Evolutionary conservation across 2,888 invertebrate genomes (phyloP).

Genomic region (Antheraea assamensis): DNA sequence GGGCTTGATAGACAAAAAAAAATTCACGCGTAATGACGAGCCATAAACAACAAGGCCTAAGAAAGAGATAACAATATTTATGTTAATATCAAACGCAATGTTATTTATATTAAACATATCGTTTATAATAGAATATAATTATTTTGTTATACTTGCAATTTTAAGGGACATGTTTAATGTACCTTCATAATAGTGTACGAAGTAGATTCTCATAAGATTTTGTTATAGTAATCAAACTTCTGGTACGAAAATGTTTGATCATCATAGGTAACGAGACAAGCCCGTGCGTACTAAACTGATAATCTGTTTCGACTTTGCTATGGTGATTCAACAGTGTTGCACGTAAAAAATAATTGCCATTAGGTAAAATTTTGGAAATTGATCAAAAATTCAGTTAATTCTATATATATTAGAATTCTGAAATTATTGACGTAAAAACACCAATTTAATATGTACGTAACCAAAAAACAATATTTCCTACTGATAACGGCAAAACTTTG

Average conservation of each 20-base stretch:
- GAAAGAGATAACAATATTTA: constrained; percentile 81
- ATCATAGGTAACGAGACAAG: constrained; percentile 42
- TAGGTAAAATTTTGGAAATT: constrained; percentile 44
- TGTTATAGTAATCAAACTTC: neutral
- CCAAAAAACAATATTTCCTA: too few species aligned
- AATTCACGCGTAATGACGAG: constrained; percentile 58
- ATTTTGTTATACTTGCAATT: neutral
- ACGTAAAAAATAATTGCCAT: constrained; percentile 46
- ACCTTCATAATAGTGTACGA: neutral
- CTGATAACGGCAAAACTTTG: constrained; percentile 26
- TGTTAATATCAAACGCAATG: constrained; percentile 62
- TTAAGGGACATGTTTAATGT: neutral
- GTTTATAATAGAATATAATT: constrained; percentile 4
- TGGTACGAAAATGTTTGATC: neutral
- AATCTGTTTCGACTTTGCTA: constrained; percentile 7
- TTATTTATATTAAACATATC: constrained; percentile 38
- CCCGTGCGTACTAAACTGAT: constrained; percentile 43
- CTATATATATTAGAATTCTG: neutral
- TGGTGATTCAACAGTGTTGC: constrained; percentile 32
- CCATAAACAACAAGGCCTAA: constrained; percentile 79
- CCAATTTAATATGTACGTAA: too few species aligned
- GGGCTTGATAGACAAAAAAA: neutral
- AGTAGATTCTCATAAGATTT: neutral
- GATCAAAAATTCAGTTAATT: neutral
- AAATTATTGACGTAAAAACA: too few species aligned